Percentiles rank a stretch among this genome's conserved stretches.
Evolutionary conservation across 2,888 invertebrate species (phyloP).

Genomic region (Aethes cnicana): DNA sequence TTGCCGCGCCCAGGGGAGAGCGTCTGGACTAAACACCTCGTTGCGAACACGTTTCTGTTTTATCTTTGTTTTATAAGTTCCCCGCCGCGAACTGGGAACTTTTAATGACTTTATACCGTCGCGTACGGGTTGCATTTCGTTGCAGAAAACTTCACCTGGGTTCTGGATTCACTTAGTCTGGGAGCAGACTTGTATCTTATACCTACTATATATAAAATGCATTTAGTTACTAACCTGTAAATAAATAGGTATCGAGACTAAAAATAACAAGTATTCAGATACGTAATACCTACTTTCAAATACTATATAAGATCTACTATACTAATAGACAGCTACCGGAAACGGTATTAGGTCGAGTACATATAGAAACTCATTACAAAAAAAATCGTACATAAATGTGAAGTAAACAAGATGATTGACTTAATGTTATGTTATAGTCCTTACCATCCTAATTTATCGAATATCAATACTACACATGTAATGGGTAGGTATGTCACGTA

Average conservation of each 20-base stretch:
- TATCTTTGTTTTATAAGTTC: constrained; percentile 46
- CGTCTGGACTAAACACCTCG: constrained; percentile 74
- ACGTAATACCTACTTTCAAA: too few species aligned
- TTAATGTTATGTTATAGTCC: constrained; percentile 17
- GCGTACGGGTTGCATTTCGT: constrained; percentile 19
- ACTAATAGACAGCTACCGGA: background rate
- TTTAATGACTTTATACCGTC: constrained; percentile 43
- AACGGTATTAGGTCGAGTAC: too few species aligned
- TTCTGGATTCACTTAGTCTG: constrained; percentile 14
- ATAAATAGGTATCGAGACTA: too few species aligned
- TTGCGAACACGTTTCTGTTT: constrained; percentile 55
- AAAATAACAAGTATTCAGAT: too few species aligned
- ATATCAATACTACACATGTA: too few species aligned
- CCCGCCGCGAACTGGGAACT: constrained; percentile 40
- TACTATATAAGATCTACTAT: background rate
- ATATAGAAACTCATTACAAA: background rate
- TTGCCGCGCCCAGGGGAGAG: constrained; percentile 66
- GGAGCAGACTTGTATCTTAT: background rate
- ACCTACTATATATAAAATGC: background rate
- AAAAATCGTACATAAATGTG: constrained; percentile 9
- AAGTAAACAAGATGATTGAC: constrained; percentile 20
- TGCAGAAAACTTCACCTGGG: constrained; percentile 26
- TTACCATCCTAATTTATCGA: constrained; percentile 2
- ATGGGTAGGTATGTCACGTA: too few species aligned
- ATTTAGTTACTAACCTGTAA: too few species aligned